Conservation (phyloP, 2,888 invertebrate species). For the Cantharis nigra region DNA sequence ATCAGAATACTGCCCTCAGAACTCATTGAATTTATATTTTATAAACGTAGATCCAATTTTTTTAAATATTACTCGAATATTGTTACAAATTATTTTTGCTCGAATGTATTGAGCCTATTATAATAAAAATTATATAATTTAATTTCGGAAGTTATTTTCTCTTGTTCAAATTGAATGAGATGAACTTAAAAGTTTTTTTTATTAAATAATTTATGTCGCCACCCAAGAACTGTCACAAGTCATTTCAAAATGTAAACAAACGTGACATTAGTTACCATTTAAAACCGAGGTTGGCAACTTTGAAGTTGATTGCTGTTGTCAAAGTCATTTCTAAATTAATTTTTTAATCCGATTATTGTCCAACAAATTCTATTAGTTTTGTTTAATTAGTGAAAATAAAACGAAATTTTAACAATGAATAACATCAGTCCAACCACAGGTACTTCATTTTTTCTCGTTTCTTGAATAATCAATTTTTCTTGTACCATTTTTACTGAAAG, state of each 20-base stretch:
- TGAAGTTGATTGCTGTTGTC: background rate
- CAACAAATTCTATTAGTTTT: background rate
- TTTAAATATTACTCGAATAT: background rate
- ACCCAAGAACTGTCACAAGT: background rate
- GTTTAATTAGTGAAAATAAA: background rate
- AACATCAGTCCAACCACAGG: slow-evolving; percentile 50
- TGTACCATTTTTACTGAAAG: background rate
- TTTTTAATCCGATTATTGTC: background rate
- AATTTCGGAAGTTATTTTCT: too few species aligned
- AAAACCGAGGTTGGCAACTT: background rate
- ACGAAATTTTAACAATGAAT: slow-evolving; percentile 40
- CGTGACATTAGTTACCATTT: background rate
- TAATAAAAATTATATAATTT: background rate
- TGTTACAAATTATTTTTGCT: background rate
- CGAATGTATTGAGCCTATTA: background rate
- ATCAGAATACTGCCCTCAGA: slow-evolving; percentile 58
- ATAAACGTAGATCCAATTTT: background rate
- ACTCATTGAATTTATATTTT: background rate
- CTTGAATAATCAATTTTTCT: background rate
- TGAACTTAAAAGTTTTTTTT: too few species aligned
- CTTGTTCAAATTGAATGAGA: too few species aligned
- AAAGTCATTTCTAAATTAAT: background rate
- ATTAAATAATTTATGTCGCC: background rate
- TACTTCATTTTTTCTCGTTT: slow-evolving; percentile 33
- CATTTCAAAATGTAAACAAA: background rate